Conservation (phyloP, 2,888 invertebrate species). For the Eugnorisma glareosa region DNA sequence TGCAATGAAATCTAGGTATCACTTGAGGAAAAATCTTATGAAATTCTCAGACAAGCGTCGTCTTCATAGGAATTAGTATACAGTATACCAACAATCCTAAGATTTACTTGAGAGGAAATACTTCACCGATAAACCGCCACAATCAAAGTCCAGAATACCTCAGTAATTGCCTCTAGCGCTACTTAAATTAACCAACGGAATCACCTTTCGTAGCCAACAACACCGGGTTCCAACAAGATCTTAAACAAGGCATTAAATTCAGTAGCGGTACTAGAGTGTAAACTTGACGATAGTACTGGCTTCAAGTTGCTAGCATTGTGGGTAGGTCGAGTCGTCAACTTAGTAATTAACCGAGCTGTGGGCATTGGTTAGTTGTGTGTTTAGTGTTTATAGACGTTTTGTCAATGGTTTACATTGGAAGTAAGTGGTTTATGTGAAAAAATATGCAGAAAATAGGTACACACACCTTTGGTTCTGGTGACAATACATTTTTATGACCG, state of each 20-base stretch:
- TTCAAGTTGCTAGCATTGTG: background rate
- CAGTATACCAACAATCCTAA: background rate
- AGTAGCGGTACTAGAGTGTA: slow-evolving; percentile 35
- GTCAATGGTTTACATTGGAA: background rate
- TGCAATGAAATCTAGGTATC: background rate
- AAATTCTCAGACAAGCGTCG: background rate
- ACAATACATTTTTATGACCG: too few relatives aligned
- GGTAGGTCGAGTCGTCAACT: slow-evolving; percentile 16
- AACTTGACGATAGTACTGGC: slow-evolving; percentile 30
- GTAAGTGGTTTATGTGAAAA: background rate
- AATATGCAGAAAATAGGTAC: background rate
- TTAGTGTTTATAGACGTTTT: background rate
- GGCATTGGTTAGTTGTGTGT: background rate
- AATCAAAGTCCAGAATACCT: slow-evolving; percentile 18
- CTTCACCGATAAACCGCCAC: background rate
- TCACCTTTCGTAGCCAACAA: slow-evolving; percentile 11
- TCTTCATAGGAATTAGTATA: background rate
- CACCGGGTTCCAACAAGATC: slow-evolving; percentile 19
- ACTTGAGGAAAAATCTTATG: background rate
- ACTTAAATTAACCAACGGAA: slow-evolving; percentile 32
- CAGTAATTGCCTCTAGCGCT: slow-evolving; percentile 4
- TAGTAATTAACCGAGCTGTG: background rate
- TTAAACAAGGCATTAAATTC: slow-evolving; percentile 38
- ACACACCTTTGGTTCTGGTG: too few relatives aligned
- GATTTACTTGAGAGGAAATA: background rate